Evolutionary conservation across 2,113 vertebrate genomes (phyloP), one percentile per base, ranked within the genome.

Genomic region (Equus przewalskii): DNA sequence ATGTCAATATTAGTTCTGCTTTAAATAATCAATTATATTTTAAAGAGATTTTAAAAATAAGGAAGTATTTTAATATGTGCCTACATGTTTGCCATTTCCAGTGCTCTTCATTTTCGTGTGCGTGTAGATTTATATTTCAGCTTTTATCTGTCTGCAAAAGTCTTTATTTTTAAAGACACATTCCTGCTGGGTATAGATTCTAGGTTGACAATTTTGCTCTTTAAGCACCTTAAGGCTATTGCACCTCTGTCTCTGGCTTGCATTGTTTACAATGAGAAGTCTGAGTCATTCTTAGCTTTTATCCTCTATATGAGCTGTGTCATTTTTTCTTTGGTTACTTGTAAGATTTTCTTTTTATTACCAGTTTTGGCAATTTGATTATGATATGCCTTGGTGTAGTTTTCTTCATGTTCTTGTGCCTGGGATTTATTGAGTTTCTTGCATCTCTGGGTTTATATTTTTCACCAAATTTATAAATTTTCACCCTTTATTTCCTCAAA

Each of bases 11-110:
- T 41, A 49, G 60, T 82, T 51, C 21, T 49, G 12, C 9, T 81
- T 75, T 92, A 81, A 86, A 54, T 58, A 87, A 82, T 44, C 28
- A 70, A 62, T 69, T 58, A n/a, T 65, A 87, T 92, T 87, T 95
- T 58, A 36, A 58, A 67, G 46, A 58, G 6, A 84, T 12, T 78
- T 30, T 80, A 7, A 82, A 89, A 87, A 75, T 56, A 69, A 65
- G 78, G 79, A 64, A 49, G 19, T 36, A 33, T 81, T 96, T 84
- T 54, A 73, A 86, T 73, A 33, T 44, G 46, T 87, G 79, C 15
- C 41, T 58, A 81, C 0, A 36, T 54, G 22, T 82, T 62, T 88
- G 73, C 28, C 36, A 88, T 70, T 88, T 58, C 28, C 16, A 86
- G 65, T 36, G 24, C 22, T 91, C 41, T 85, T 91, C 9, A 46